These are phyloP conservation scores for Caenorhabditis sp. DNA, from an alignment of 2,888 invertebrate genomes.

Conservation along the genomic window DNA sequence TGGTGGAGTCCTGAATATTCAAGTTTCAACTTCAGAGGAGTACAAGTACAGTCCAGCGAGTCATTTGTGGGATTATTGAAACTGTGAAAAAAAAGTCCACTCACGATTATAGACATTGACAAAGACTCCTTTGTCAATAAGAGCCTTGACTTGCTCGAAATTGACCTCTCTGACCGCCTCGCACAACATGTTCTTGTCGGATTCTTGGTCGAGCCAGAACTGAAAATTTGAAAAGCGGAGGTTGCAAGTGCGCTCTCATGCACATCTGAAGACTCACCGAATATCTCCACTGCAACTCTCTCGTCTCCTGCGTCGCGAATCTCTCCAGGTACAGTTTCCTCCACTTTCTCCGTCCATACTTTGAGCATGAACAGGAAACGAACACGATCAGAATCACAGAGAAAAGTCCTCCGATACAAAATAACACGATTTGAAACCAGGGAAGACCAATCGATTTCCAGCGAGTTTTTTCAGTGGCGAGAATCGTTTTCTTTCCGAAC, in stretches of 20 bases:
- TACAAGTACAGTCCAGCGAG: too few relatives aligned
- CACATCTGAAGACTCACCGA: conserved; percentile 15
- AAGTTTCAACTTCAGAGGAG: too few relatives aligned
- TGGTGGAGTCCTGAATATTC: not conserved
- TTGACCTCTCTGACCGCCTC: conserved; percentile 35
- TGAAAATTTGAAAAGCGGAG: conserved; percentile 8
- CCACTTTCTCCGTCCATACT: not conserved
- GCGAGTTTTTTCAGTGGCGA: not conserved
- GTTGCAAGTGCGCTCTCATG: too few relatives aligned
- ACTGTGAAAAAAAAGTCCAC: not conserved
- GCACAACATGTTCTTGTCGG: conserved; percentile 26
- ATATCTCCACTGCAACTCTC: conserved; percentile 27
- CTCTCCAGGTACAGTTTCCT: conserved; percentile 5
- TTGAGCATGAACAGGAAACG: not conserved
- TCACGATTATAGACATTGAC: conserved; percentile 41
- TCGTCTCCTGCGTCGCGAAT: conserved; percentile 9
- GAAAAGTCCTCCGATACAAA: not conserved
- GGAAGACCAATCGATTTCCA: not conserved
- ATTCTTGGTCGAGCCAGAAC: conserved; percentile 31
- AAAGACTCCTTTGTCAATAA: conserved; percentile 16
- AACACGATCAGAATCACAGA: not conserved
- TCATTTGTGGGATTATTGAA: not conserved
- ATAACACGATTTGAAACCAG: not conserved
- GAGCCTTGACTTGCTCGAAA: conserved; percentile 24
- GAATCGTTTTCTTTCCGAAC: not conserved